Base-by-base conservation (phyloP, 2,888 invertebrate species). In the Ennomos erosarius region DNA sequence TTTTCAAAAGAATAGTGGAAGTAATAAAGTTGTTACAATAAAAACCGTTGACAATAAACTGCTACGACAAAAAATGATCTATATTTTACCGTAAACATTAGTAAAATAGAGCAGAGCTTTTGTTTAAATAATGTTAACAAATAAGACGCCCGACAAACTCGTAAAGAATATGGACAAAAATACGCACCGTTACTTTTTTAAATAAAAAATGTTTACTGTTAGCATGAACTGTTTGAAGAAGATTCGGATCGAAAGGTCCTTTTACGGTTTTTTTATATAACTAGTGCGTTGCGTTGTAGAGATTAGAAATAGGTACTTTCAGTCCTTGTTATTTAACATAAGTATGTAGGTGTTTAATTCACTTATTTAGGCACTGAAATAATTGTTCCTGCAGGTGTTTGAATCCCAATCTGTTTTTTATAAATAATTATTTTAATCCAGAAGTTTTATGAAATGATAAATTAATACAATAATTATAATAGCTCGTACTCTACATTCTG, bases 31-130 rank as follows among this genome's bases (percentile, higher is more conserved):
- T 55, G 64, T 54, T 64, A 62, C 60, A 66, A 65, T 70, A 62
- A 70, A 65, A 56, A 48, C 13, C 40, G 59, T 62, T 59, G 54
- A 46, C 59, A 62, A 26, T 26, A 26, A 6, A 26, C 26, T 73
- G 50, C 57, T 59, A 59, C 43, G 50, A 74, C 74, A 66, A 66
- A 58, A 67, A 64, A 65, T 80, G 83, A 76, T 84, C 84, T 74
- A 84, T 78, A 80, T 81, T 69, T 64, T 55, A 69, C 70, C 73
- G 66, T 83, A 81, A 84, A 84, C 82, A 81, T 79, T 78, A 76
- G 71, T 75, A 78, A 89, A 85, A 86, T 86, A 77, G 88, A 86
- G 84, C 90, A 84, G 62, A 62, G 62, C 67, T 72, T 76, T 82
- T 83, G 79, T 83, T 62, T 72, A 59, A 56, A 59, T 67, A 60